Conservation (phyloP, 2,113 vertebrate species). For the Petaurus breviceps region DNA sequence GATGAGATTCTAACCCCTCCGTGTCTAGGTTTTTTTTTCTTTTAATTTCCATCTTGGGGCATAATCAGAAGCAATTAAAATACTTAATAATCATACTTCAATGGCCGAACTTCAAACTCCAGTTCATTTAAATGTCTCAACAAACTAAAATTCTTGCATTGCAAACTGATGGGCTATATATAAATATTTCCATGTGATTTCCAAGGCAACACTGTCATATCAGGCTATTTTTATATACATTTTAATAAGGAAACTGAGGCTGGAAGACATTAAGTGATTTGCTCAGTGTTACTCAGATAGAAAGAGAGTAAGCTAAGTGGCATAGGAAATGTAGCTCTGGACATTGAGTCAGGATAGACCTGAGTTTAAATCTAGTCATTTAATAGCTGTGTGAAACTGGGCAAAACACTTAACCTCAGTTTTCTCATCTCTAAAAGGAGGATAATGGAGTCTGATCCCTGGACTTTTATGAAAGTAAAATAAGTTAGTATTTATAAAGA, state of each 20-base stretch:
- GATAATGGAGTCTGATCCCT: not conserved
- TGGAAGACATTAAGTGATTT: not conserved
- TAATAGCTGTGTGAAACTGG: not conserved
- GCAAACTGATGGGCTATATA: not conserved
- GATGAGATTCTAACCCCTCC: not conserved
- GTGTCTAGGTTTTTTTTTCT: not conserved
- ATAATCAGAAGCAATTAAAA: not conserved
- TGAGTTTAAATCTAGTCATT: not conserved
- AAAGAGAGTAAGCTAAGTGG: not conserved
- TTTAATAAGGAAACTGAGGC: not conserved
- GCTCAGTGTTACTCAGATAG: not conserved
- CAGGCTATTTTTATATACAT: not conserved
- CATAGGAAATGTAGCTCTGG: not conserved
- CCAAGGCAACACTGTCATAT: not conserved
- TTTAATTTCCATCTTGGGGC: not conserved
- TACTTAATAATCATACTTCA: not conserved
- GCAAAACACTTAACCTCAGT: not conserved
- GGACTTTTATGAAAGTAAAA: not conserved
- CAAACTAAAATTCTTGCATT: not conserved
- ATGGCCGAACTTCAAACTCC: not conserved
- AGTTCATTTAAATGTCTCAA: not conserved
- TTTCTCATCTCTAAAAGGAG: not conserved
- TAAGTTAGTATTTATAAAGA: not conserved
- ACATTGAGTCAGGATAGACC: not conserved
- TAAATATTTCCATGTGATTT: not conserved